Evolutionary conservation across 2,888 invertebrate genomes (phyloP).

Genomic region (Arctia plantaginis): DNA sequence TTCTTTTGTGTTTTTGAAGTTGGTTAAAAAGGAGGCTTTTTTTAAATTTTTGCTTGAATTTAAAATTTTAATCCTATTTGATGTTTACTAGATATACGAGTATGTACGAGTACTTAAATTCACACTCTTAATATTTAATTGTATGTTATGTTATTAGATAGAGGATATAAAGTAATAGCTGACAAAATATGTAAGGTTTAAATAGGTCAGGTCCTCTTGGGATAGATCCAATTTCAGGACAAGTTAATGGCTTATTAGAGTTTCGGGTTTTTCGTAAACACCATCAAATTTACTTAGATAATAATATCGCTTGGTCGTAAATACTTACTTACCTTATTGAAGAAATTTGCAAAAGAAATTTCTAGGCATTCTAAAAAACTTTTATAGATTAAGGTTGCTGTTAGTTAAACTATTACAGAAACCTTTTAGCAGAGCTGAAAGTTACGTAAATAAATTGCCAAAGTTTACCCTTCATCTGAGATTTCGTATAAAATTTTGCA

Average conservation of each 20-base stretch:
- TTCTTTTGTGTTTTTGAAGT: too few relatives aligned
- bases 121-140: too few relatives aligned
- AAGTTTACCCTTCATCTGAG: background rate
- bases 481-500: background rate
- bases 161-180: background rate
- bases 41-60: too few relatives aligned
- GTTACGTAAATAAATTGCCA: background rate
- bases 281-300: background rate
- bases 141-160: background rate
- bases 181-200: background rate
- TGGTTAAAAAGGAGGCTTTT: too few relatives aligned
- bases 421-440: background rate
- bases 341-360: background rate
- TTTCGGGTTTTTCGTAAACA: background rate
- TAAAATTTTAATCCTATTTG: too few relatives aligned
- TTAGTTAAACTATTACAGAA: constrained; percentile 1
- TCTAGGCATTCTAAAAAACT: background rate
- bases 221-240: background rate
- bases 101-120: too few relatives aligned
- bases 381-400: background rate
- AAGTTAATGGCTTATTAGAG: background rate
- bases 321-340: constrained; percentile 1
- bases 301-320: background rate
- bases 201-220: background rate
- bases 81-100: too few relatives aligned